A percentile compares a stretch with the other conserved stretches of the same genome.
These are phyloP conservation scores for Myiotriccus ornatus DNA, from an alignment of 2,797 vertebrate species.

Conservation along the genomic window DNA sequence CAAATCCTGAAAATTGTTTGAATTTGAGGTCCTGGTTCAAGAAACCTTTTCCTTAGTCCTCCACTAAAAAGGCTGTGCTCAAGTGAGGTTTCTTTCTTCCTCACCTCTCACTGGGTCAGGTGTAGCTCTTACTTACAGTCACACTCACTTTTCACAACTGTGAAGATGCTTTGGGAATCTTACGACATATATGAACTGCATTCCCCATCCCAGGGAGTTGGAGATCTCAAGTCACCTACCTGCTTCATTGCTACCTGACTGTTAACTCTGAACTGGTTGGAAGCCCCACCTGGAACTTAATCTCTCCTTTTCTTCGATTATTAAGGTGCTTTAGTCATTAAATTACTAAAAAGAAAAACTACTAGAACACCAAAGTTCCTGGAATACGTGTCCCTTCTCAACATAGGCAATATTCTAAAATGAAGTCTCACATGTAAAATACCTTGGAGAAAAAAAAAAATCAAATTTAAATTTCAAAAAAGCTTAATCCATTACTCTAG, in stretches of 20 bases:
- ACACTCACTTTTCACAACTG: not conserved
- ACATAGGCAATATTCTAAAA: not conserved
- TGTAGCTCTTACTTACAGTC: not conserved
- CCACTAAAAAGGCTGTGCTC: not conserved
- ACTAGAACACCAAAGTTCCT: not conserved
- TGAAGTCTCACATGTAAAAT: not conserved
- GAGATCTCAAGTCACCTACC: not conserved
- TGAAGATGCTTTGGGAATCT: not conserved
- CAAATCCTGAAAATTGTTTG: not conserved
- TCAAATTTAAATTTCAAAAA: not conserved
- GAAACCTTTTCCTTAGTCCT: not conserved
- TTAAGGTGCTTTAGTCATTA: not conserved
- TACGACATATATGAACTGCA: accelerated
- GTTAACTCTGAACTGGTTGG: not conserved
- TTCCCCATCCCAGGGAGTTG: not conserved
- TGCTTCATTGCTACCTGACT: not conserved
- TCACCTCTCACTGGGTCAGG: not conserved
- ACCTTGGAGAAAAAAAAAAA: not conserved
- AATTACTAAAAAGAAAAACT: not conserved
- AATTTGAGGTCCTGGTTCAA: not conserved
- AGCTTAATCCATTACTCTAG: not conserved
- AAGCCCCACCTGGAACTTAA: not conserved
- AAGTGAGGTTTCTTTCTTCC: not conserved
- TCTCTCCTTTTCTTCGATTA: not conserved
- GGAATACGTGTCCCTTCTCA: not conserved